Evolutionary conservation across 2,888 invertebrate genomes (phyloP).

Genomic region (Apeira syringaria): DNA sequence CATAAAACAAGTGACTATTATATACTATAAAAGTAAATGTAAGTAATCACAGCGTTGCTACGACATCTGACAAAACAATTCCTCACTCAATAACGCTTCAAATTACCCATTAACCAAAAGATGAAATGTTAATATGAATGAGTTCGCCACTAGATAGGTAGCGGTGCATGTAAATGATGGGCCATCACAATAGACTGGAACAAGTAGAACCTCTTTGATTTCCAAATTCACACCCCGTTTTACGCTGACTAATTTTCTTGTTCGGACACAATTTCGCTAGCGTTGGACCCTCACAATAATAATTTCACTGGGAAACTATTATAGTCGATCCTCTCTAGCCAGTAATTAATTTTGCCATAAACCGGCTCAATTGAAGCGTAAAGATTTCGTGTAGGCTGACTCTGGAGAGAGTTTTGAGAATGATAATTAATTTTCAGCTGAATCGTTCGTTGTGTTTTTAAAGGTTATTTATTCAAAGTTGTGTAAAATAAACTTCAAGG

Average conservation of each 20-base stretch:
- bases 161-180: conserved; percentile 77
- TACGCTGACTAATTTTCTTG: conserved; percentile 83
- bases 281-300: conserved; percentile 74
- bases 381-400: conserved; percentile 76
- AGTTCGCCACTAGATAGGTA: conserved; percentile 59
- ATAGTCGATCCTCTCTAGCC: conserved; percentile 79
- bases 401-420: conserved; percentile 60
- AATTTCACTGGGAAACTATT: conserved; percentile 80
- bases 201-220: conserved; percentile 78
- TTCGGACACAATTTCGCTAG: conserved; percentile 79
- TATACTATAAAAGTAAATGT: no score
- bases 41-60: background rate
- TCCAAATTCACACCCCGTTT: conserved; percentile 81
- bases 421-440: conserved; percentile 70
- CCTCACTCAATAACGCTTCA: conserved; percentile 16
- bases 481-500: conserved; percentile 40
- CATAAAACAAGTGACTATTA: no score
- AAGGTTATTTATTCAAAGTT: conserved; percentile 58
- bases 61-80: conserved; percentile 17
- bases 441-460: conserved; percentile 43
- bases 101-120: conserved; percentile 41
- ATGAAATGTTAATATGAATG: conserved; percentile 50
- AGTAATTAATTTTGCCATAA: conserved; percentile 82
- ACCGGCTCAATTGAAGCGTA: conserved; percentile 81
- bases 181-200: conserved; percentile 68